A percentile compares a stretch with the other conserved stretches of the same genome.
Evolutionary conservation across 1,140 invertebrate species (phyloP).

Genomic region (Luehdorfia chinensis): DNA sequence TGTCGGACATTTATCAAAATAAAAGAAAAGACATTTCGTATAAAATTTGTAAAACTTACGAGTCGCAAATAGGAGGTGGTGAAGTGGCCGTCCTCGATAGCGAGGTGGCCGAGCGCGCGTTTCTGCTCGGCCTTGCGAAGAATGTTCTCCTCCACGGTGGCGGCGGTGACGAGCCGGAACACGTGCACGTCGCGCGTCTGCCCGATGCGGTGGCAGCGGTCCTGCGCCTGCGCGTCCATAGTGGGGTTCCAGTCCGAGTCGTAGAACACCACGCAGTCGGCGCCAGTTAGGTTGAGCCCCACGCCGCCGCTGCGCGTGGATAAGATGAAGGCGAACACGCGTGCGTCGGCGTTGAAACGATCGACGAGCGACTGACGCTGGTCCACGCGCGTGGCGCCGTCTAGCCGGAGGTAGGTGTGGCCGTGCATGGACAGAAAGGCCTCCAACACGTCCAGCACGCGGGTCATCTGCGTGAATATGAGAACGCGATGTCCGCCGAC

Average conservation of each 20-base stretch:
- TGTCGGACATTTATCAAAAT: too few species aligned
- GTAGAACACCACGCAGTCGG: constrained; percentile 99
- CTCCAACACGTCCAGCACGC: constrained; percentile 99
- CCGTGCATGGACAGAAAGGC: constrained; percentile 98
- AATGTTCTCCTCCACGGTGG: constrained; percentile 99
- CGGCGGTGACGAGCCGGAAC: constrained; percentile 96
- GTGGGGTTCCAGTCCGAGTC: constrained; percentile 99
- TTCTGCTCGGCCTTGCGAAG: constrained; percentile 99
- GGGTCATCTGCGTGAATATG: constrained; percentile 99
- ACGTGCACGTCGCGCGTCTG: constrained; percentile 99
- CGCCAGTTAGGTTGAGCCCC: constrained; percentile 99
- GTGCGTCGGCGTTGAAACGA: constrained; percentile 95
- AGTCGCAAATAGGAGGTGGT: constrained; percentile 98
- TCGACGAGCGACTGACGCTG: constrained; percentile 98
- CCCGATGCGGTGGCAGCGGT: constrained; percentile 98
- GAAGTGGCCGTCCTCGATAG: constrained; percentile 99
- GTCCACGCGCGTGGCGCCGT: constrained; percentile 98
- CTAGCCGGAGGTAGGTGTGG: constrained; percentile 96
- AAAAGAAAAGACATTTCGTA: too few species aligned
- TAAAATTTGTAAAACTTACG: constrained; percentile 76
- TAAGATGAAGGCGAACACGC: constrained; percentile 98
- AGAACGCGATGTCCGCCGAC: constrained; percentile 92
- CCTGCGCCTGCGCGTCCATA: constrained; percentile 99
- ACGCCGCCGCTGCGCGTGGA: constrained; percentile 98
- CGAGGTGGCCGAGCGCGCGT: constrained; percentile 95